Conservation (phyloP, 2,113 vertebrate species). For the Notothenia rossii region DNA sequence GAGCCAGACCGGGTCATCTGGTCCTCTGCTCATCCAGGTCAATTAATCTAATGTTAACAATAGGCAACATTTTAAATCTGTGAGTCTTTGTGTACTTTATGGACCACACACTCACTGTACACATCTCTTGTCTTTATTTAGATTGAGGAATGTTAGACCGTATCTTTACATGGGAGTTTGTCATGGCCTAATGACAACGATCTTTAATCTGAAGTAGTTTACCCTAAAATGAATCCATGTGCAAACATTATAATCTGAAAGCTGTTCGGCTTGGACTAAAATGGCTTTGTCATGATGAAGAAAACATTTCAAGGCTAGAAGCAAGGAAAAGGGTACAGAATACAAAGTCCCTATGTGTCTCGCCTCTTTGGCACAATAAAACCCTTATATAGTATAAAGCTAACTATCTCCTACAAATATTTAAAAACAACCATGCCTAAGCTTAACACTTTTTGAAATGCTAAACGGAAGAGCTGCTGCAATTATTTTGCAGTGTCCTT, state of each 20-base stretch:
- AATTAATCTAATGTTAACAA: constrained; percentile 42
- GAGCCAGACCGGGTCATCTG: constrained; percentile 43
- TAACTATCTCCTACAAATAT: not conserved
- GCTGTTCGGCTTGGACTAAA: constrained; percentile 24
- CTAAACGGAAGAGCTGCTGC: not conserved
- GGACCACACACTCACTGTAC: not conserved
- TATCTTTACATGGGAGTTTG: not conserved
- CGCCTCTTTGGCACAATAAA: constrained; percentile 1
- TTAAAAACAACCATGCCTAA: not conserved
- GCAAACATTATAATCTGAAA: constrained; percentile 24
- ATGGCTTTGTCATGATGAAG: constrained; percentile 19
- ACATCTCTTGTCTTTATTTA: not conserved
- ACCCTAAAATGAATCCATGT: constrained; percentile 9
- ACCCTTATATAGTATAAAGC: not conserved
- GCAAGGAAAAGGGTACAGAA: not conserved
- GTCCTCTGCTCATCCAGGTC: constrained; percentile 37
- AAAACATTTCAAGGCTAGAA: not conserved
- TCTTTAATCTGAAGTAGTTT: not conserved
- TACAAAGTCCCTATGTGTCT: not conserved
- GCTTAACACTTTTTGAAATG: not conserved
- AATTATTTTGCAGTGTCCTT: not conserved
- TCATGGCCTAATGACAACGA: not conserved
- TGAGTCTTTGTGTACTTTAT: constrained; percentile 1
- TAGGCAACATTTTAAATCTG: constrained; percentile 30
- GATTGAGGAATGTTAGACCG: no score